Percentiles rank a stretch among this genome's conserved stretches.
Conservation (phyloP, 37 sponge, comb jelly and placozoan species). For the Tethya wilhelma region DNA sequence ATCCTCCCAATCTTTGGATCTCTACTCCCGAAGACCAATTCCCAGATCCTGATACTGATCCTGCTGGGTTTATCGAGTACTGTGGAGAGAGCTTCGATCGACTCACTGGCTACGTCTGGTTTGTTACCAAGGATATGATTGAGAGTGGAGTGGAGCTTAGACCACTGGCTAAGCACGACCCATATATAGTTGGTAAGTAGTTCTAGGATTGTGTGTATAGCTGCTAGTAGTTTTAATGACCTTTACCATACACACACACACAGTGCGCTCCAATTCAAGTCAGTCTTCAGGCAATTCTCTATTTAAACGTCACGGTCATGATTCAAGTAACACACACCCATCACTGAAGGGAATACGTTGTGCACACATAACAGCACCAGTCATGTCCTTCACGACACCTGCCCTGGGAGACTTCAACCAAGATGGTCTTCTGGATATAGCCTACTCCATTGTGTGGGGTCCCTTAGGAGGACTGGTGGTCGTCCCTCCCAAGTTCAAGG, state of each 20-base stretch:
- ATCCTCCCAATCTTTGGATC: slow-evolving; percentile 43
- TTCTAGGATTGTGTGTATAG: not conserved
- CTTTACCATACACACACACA: not conserved
- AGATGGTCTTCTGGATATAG: slow-evolving; percentile 60
- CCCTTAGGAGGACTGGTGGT: not conserved
- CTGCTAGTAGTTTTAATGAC: not conserved
- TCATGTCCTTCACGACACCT: slow-evolving; percentile 1
- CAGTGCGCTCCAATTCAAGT: not conserved
- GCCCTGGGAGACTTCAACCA: slow-evolving; percentile 56
- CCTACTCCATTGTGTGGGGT: slow-evolving; percentile 31
- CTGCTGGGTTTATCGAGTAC: slow-evolving; percentile 50
- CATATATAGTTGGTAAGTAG: slow-evolving; percentile 56
- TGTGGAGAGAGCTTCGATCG: slow-evolving; percentile 5
- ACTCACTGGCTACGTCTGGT: slow-evolving; percentile 24
- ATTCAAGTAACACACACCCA: not conserved
- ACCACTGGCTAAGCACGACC: slow-evolving; percentile 33
- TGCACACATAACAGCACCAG: slow-evolving; percentile 13
- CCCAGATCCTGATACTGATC: slow-evolving; percentile 55
- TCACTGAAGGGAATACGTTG: slow-evolving; percentile 11
- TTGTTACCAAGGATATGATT: slow-evolving; percentile 55
- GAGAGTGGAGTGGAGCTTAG: not conserved
- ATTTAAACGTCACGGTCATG: not conserved
- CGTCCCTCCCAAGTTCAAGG: not conserved
- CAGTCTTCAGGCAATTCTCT: not conserved
- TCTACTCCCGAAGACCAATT: slow-evolving; percentile 15